Evolutionary conservation across 2,797 vertebrate genomes (phyloP).

Genomic region (Paramormyrops hopkinsi): DNA sequence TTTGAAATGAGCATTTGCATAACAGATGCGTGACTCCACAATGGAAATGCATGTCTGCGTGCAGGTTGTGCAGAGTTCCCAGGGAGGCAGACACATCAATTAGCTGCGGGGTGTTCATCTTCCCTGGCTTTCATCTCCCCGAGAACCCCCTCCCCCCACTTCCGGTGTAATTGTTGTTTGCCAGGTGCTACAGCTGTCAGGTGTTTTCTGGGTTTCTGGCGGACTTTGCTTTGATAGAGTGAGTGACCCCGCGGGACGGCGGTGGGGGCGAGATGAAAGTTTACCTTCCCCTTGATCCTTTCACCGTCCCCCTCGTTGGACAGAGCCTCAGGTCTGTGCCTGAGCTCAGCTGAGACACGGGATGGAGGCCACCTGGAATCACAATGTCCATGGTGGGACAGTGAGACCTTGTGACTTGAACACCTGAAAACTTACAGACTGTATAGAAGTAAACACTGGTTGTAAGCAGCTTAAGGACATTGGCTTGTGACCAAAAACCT

Average conservation of each 20-base stretch:
- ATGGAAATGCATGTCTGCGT: not conserved
- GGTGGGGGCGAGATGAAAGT: not conserved
- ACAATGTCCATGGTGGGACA: not conserved
- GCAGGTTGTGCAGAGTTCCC: not conserved
- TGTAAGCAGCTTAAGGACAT: not conserved
- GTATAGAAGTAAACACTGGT: not conserved
- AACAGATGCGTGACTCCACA: not conserved
- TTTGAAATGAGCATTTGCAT: not conserved
- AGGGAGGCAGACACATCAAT: not conserved
- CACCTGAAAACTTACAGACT: not conserved
- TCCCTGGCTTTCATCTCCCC: not conserved
- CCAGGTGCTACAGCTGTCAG: constrained; percentile 3
- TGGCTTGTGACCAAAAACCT: not conserved
- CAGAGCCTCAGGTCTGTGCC: not conserved
- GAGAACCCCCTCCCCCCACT: not conserved
- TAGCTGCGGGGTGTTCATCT: not conserved
- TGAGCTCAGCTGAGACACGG: not conserved
- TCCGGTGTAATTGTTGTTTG: not conserved
- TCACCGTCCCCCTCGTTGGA: not conserved
- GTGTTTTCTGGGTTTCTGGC: not conserved
- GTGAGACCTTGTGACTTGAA: not conserved
- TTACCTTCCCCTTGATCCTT: not conserved
- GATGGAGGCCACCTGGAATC: not conserved
- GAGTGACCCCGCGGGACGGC: not conserved
- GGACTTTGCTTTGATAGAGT: not conserved